Evolutionary conservation across 2,888 invertebrate genomes (phyloP).

Genomic region (Conchocele bisecta): DNA sequence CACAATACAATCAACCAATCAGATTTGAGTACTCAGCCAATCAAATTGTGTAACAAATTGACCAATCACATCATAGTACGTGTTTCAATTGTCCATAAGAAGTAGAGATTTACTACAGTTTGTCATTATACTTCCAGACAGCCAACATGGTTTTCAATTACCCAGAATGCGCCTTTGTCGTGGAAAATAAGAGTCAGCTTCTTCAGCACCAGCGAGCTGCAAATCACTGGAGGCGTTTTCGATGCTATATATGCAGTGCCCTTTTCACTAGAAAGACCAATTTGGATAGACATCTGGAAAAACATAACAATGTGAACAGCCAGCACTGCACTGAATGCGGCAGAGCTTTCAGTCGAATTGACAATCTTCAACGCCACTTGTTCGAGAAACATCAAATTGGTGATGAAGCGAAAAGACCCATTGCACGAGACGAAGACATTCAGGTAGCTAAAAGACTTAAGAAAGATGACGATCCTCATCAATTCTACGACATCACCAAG

Average conservation of each 20-base stretch:
- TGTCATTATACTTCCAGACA: too few relatives aligned
- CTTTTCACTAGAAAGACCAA: constrained; percentile 15
- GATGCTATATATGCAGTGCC: constrained; percentile 6
- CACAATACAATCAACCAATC: too few relatives aligned
- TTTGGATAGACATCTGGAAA: constrained; percentile 11
- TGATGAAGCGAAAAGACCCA: background rate
- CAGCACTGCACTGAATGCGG: constrained; percentile 11
- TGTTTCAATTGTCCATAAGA: too few relatives aligned
- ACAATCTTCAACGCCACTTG: background rate
- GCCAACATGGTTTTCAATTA: background rate
- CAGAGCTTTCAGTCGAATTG: background rate
- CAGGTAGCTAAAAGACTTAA: background rate
- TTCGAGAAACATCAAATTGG: background rate
- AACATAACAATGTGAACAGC: constrained; percentile 10
- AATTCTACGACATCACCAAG: background rate
- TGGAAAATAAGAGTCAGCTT: constrained; percentile 20
- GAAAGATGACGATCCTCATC: too few relatives aligned
- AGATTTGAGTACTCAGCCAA: too few relatives aligned
- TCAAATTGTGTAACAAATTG: too few relatives aligned
- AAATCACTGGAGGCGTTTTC: constrained; percentile 21
- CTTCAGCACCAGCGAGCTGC: constrained; percentile 16
- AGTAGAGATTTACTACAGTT: too few relatives aligned
- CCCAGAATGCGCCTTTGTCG: constrained; percentile 17
- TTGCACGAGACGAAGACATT: background rate
- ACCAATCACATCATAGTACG: too few relatives aligned